These are phyloP conservation scores for Musca domestica DNA, from an alignment of 1,140 invertebrate genomes.

Conservation along the genomic window DNA sequence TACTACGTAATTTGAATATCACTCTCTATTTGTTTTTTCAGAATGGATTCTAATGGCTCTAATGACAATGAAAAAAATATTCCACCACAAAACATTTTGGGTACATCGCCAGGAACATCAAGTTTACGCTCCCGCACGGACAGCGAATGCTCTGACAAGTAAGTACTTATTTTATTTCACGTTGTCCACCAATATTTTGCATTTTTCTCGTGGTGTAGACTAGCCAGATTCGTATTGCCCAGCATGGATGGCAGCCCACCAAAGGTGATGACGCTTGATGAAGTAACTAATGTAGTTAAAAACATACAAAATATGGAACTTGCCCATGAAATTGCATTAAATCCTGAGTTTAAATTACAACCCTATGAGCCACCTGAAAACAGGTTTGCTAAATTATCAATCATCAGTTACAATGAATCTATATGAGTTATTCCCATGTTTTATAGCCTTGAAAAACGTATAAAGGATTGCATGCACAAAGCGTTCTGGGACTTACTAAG, in stretches of 20 bases:
- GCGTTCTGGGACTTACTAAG: constrained; percentile 91
- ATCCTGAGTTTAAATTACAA: constrained; percentile 86
- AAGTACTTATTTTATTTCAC: constrained; percentile 5
- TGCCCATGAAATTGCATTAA: constrained; percentile 93
- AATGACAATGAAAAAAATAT: constrained; percentile 17
- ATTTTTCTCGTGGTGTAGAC: background rate
- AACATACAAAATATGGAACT: constrained; percentile 90
- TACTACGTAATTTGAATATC: background rate
- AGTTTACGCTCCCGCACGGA: constrained; percentile 39
- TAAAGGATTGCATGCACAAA: constrained; percentile 86
- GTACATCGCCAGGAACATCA: constrained; percentile 30
- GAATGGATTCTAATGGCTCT: constrained; percentile 34
- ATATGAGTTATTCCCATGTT: background rate
- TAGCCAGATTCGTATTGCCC: constrained; percentile 44
- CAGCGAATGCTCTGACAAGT: constrained; percentile 47
- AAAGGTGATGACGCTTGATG: constrained; percentile 83
- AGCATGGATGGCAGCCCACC: constrained; percentile 73
- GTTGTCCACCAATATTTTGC: background rate
- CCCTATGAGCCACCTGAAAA: constrained; percentile 74
- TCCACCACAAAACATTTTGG: constrained; percentile 24
- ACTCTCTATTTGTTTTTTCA: constrained; percentile 25
- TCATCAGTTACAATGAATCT: no score
- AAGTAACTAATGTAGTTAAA: constrained; percentile 85
- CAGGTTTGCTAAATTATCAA: constrained; percentile 56
- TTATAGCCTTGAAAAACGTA: constrained; percentile 70